Base-by-base conservation (phyloP, 2,797 vertebrate species). In the Spondyliosoma cantharus region DNA sequence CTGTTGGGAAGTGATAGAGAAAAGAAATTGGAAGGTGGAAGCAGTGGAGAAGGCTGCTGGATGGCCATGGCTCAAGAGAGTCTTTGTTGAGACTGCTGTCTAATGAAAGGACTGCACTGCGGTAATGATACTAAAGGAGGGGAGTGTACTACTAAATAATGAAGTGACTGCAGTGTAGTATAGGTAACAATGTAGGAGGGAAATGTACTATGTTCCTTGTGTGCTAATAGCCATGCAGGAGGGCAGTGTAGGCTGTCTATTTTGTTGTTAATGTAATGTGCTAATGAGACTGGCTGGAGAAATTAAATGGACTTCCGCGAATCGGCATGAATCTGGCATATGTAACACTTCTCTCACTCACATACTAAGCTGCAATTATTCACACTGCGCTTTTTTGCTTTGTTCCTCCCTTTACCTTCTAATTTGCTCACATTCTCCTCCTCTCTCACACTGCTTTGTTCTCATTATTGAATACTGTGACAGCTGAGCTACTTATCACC, bases 61-160 rank as follows among this genome's bases (percentile, higher is more conserved):
- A 72, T 76, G 71, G 56, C 58, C 9, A 17, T 69, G 78, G 83
- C 86, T 89, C 86, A 71, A 79, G 80, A 84, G 81, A 86, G 50
- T 77, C 73, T 72, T 82, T 84, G 71, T 83, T 66, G 59, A 81
- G 79, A 75, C 22, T 75, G 64, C 63, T 59, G 62, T 86, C 81
- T 89, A 85, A 92, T 90, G 76, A 88, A 84, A 81, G 62, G 49
- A 79, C 90, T 89, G 86, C 91, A 90, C 59, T 89, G 89, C 80
- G 4, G 82, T 89, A 89, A 91, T 91, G 82, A 91, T 72, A 74
- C 58, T 74, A 81, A 83, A 76, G 81, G 45, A 85, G 76, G 66
- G 85, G 52, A 71, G 68, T 69, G 71, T 69, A 80, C 86, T 74
- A 69, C 87, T 87, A 82, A 91, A 91, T 91, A 90, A 87, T 89